These are phyloP conservation scores for Choreutis nemorana DNA, from an alignment of 2,888 invertebrate species.

Conservation along the genomic window DNA sequence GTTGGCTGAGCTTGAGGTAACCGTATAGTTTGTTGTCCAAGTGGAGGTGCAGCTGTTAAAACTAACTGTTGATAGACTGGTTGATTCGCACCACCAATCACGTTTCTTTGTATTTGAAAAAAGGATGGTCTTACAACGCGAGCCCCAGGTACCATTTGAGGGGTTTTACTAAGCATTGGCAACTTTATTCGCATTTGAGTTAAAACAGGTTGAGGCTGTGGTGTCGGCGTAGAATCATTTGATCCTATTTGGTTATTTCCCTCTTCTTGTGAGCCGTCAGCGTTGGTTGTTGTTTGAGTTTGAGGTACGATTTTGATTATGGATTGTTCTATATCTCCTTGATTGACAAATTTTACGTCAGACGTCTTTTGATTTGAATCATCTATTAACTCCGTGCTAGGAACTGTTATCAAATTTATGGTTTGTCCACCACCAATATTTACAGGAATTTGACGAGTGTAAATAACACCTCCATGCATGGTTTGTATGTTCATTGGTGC, in stretches of 20 bases:
- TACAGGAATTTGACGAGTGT: constrained; percentile 76
- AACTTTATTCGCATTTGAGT: constrained; percentile 63
- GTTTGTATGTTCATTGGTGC: constrained; percentile 67
- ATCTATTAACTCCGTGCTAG: constrained; percentile 50
- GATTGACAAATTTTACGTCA: constrained; percentile 26
- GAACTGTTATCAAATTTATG: constrained; percentile 65
- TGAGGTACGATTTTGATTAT: constrained; percentile 58
- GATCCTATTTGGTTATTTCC: constrained; percentile 24
- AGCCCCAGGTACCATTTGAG: constrained; percentile 64
- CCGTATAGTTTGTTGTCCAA: constrained; percentile 50
- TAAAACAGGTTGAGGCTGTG: constrained; percentile 46
- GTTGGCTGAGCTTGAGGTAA: constrained; percentile 31
- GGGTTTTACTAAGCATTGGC: constrained; percentile 59
- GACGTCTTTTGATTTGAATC: constrained; percentile 43
- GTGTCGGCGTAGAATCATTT: constrained; percentile 11
- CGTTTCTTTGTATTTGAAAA: constrained; percentile 70
- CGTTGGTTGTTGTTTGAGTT: constrained; percentile 25
- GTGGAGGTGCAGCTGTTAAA: constrained; percentile 51
- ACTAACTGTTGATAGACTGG: constrained; percentile 60
- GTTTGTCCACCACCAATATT: constrained; percentile 65
- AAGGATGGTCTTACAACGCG: constrained; percentile 63
- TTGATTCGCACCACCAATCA: constrained; percentile 64
- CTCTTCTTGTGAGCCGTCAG: constrained; percentile 32
- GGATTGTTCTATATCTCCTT: constrained; percentile 42
- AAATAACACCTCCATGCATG: constrained; percentile 74